Percentiles rank a stretch among this genome's conserved stretches.
These are phyloP conservation scores for Kryphioiulus occultus DNA, from an alignment of 2,888 invertebrate species.

Conservation along the genomic window DNA sequence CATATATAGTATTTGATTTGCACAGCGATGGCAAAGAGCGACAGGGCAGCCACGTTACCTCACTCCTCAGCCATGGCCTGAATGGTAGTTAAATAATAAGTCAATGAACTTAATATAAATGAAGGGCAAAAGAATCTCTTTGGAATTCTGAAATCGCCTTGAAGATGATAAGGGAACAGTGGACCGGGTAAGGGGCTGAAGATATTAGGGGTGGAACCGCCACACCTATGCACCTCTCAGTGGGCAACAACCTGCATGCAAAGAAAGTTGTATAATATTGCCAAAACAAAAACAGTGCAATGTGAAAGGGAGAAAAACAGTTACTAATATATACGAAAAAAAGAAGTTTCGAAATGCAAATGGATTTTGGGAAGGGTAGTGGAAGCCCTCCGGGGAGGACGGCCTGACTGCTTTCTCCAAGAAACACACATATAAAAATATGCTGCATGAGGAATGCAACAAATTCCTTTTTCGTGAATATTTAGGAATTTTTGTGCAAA, in stretches of 20 bases:
- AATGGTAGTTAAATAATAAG: slow-evolving; percentile 14
- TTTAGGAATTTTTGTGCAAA: neutral
- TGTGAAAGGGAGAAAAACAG: neutral
- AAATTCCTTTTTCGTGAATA: neutral
- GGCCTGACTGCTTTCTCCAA: neutral
- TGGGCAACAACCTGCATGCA: slow-evolving; percentile 6
- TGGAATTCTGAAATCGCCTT: neutral
- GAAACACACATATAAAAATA: neutral
- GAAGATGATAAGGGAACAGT: neutral
- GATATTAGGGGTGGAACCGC: neutral
- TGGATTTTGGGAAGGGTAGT: neutral
- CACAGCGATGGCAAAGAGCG: neutral
- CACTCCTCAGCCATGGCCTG: neutral
- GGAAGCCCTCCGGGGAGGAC: slow-evolving; percentile 8
- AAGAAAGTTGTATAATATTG: slow-evolving; percentile 17
- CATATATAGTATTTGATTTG: neutral
- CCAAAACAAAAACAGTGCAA: neutral
- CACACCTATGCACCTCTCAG: neutral
- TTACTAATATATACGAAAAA: neutral
- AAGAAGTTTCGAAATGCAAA: slow-evolving; percentile 4
- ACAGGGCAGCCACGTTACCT: neutral
- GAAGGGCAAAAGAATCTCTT: neutral
- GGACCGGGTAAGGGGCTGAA: neutral
- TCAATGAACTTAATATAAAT: slow-evolving; percentile 35
- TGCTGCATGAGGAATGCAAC: neutral